A percentile compares a stretch with the other conserved stretches of the same genome.
Conservation (phyloP, 2,797 vertebrate species). For the Passerculus sandwichensis region DNA sequence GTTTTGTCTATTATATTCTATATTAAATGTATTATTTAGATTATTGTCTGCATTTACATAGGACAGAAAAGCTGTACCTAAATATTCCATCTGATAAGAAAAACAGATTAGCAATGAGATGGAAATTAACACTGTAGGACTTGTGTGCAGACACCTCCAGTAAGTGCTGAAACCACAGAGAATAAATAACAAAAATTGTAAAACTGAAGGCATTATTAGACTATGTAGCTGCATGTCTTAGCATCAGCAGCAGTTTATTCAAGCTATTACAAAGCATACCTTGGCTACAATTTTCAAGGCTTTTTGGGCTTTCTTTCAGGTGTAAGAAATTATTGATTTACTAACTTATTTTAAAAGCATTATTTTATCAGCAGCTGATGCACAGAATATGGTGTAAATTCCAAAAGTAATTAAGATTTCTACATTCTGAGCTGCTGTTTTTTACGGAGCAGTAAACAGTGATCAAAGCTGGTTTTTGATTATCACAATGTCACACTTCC, state of each 20-base stretch:
- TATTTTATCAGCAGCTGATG: not conserved
- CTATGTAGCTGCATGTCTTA: not conserved
- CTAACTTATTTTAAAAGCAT: not conserved
- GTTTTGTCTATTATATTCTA: not conserved
- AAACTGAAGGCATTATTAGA: not conserved
- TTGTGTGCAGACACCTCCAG: not conserved
- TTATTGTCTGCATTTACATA: not conserved
- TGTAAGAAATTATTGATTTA: not conserved
- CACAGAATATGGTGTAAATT: not conserved
- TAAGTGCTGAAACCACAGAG: not conserved
- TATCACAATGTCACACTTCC: not conserved
- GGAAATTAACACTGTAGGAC: not conserved
- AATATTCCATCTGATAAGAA: conserved; percentile 20
- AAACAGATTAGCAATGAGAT: not conserved
- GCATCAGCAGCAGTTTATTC: not conserved
- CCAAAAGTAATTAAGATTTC: not conserved
- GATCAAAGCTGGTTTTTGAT: not conserved
- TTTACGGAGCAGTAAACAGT: conserved; percentile 1
- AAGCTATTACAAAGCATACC: not conserved
- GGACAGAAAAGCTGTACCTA: not conserved
- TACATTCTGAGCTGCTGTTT: not conserved
- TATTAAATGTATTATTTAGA: not conserved
- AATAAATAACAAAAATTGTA: not conserved
- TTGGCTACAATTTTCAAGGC: not conserved
- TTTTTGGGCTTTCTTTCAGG: not conserved